Evolutionary conservation across 2,113 vertebrate species (phyloP).

Genomic region (Silurus asotus): DNA sequence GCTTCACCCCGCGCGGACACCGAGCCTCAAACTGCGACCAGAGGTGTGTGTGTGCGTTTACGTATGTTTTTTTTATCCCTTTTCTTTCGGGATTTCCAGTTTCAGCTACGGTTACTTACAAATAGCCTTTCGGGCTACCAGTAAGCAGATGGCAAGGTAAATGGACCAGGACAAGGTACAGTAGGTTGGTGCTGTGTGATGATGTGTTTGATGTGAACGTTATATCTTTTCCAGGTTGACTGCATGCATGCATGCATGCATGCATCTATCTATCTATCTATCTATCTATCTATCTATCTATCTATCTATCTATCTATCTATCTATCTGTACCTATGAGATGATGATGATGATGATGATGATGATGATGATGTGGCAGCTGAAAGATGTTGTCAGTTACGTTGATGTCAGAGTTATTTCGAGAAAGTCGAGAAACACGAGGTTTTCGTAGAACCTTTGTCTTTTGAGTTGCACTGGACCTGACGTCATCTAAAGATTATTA

Average conservation of each 20-base stretch:
- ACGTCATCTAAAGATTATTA: not conserved
- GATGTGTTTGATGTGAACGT: not conserved
- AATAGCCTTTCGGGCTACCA: not conserved
- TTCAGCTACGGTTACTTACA: not conserved
- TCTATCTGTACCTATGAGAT: too few relatives aligned
- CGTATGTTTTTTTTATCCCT: not conserved
- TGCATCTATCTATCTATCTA: too few relatives aligned
- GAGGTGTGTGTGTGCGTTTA: not conserved
- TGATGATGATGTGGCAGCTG: not conserved
- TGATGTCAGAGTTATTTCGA: not conserved
- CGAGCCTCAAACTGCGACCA: conserved; percentile 18
- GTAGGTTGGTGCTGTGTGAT: conserved; percentile 34
- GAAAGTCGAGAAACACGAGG: not conserved
- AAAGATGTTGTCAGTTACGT: not conserved
- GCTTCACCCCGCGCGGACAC: conserved; percentile 13
- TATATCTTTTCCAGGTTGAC: not conserved
- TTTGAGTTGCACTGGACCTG: not conserved
- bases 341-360: too few relatives aligned
- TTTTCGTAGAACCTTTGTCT: conserved; percentile 6
- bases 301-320: too few relatives aligned
- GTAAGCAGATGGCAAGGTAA: conserved; percentile 46
- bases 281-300: too few relatives aligned
- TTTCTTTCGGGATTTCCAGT: conserved; percentile 1
- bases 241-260: too few relatives aligned
- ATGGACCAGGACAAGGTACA: conserved; percentile 50